Conservation (phyloP, 2,113 vertebrate species). For the Lontra canadensis region DNA sequence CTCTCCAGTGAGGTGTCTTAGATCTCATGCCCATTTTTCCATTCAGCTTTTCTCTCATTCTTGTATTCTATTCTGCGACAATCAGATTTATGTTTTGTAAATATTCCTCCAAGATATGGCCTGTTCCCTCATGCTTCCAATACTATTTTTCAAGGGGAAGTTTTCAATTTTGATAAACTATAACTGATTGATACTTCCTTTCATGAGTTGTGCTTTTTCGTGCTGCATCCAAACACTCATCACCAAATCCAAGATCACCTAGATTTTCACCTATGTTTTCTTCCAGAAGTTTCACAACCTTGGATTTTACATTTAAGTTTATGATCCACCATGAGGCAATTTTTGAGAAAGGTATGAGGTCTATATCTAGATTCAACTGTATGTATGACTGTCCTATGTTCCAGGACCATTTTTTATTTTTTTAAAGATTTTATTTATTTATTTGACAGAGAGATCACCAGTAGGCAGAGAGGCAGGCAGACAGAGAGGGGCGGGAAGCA, state of each 20-base stretch:
- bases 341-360: background rate
- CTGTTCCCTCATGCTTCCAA: background rate
- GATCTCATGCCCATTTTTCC: background rate
- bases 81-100: background rate
- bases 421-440: too few relatives aligned
- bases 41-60: background rate
- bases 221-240: background rate
- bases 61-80: background rate
- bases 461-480: too few relatives aligned
- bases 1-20: background rate
- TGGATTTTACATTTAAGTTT: constrained; percentile 11
- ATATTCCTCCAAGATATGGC: background rate
- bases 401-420: background rate
- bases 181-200: background rate
- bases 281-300: background rate
- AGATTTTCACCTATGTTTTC: background rate
- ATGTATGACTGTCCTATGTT: background rate
- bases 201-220: background rate
- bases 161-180: constrained; percentile 13
- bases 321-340: background rate
- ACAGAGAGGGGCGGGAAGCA: too few relatives aligned
- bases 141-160: background rate
- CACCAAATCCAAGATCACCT: background rate
- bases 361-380: background rate
- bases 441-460: too few relatives aligned